These are phyloP conservation scores for Cephalopholis sonnerati DNA, from an alignment of 2,113 vertebrate species.

Conservation along the genomic window DNA sequence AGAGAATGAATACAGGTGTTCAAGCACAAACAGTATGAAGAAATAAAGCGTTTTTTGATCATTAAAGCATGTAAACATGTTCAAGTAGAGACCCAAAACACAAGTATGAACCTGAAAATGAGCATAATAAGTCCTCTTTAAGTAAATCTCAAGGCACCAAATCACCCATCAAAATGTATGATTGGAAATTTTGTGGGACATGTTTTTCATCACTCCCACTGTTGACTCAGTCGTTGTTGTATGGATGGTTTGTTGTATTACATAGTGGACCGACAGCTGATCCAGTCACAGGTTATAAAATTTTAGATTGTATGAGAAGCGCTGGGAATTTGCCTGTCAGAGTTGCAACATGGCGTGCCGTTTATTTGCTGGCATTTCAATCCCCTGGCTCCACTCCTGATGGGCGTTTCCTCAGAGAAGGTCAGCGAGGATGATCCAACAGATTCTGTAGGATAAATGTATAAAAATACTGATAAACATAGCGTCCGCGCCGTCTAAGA, in stretches of 20 bases:
- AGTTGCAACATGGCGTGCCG: not conserved
- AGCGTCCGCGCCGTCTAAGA: slow-evolving; percentile 60
- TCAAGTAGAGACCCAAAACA: too few species aligned
- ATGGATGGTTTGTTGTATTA: not conserved
- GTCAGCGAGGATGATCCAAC: slow-evolving; percentile 37
- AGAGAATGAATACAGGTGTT: too few species aligned
- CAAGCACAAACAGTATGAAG: too few species aligned
- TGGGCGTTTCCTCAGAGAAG: slow-evolving; percentile 33
- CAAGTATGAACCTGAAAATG: too few species aligned
- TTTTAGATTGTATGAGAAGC: slow-evolving; percentile 12
- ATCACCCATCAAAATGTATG: not conserved
- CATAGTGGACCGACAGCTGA: slow-evolving; percentile 23
- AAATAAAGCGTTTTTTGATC: too few species aligned
- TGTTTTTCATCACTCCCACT: not conserved
- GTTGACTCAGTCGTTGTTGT: not conserved
- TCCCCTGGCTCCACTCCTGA: slow-evolving; percentile 6
- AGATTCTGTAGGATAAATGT: slow-evolving; percentile 71
- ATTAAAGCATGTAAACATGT: too few species aligned
- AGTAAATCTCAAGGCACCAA: not conserved
- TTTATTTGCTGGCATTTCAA: slow-evolving; percentile 16
- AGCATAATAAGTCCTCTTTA: too few species aligned
- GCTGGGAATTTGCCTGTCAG: slow-evolving; percentile 8
- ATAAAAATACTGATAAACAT: slow-evolving; percentile 75
- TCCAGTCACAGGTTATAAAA: not conserved
- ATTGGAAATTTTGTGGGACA: not conserved